Base-by-base conservation (phyloP, 2,888 invertebrate genomes). In the Cepaea hortensis region DNA sequence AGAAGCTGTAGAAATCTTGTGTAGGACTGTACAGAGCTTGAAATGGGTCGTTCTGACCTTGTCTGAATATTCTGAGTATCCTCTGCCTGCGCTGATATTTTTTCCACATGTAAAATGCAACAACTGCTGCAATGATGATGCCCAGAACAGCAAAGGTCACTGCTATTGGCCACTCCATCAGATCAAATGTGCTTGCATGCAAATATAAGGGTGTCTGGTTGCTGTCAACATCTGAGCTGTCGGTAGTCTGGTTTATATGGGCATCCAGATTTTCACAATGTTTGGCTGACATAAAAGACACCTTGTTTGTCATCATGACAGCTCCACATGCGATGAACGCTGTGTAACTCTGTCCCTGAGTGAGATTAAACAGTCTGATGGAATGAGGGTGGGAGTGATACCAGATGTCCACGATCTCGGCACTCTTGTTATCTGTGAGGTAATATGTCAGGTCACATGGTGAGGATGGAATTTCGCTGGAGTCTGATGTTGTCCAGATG, bases 71-170 rank as follows among this genome's bases (percentile, higher is more conserved):
- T 73, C 85, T 70, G 11, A 85, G 73, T 11, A 85, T 85, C 23
- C 85, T 80, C 76, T 85, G 85, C 18, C 85, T 15, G 7, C 85
- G 50, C 35, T 85, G 85, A 62, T 85, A 81, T 70, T 85, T 85
- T n/a, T 80, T 85, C 85, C 85, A 85, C 80, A 81, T 80, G 81
- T 85, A 85, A 46, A 85, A 81, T 72, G 85, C 85, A 80, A 81
- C 81, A 80, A 80, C 81, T n/a, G 81, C 81, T 73, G 50, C 68
- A 72, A 85, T 81, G 61, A 81, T 46, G 35, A 85, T n/a, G 35
- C 72, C 81, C 15, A 62, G 81, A 46, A 62, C 48, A 46, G 81
- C 62, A 81, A 85, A 81, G 20, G 73, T 62, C 0, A 81, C 61
- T 11, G 80, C 85, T 23, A 85, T 61, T 35, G 85, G 61, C 80